Base-by-base conservation (phyloP, 2,113 vertebrate species). In the Halichoeres trimaculatus region DNA sequence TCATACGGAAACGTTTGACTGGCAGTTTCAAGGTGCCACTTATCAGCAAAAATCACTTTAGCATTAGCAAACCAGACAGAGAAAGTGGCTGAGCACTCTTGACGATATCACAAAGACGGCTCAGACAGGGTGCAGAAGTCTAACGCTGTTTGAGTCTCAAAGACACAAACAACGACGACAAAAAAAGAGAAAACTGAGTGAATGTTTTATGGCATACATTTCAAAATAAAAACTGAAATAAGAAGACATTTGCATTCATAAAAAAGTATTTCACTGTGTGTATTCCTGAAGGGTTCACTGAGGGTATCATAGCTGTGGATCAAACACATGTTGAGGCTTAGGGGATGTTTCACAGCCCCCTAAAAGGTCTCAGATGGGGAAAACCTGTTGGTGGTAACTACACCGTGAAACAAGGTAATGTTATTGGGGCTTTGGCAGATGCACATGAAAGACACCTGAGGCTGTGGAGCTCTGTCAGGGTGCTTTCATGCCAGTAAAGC, bases 311-410 rank as follows among this genome's bases (percentile, higher is more conserved):
- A 51, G 64, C 41, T 71, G 16, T 57, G 61, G 51, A 55, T 61
- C 11, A n/a, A 9, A 59, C 23, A 60, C 16, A 36, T 40, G 34
- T 64, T 76, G 38, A 59, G 22, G 14, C 34, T 51, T 40, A 63
- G 41, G 47, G 22, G 59, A 59, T 36, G 47, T 81, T 69, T 66
- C 54, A 58, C 63, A 64, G 63, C 59, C 73, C 60, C 86, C 56
- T 88, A 88, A 92, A 89, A 59, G 76, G 80, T 89, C 85, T 83
- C 82, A 89, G 88, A 87, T 89, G 86, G 83, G 50, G 68, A 76
- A 71, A 89, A 87, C 40, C 65, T 73, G 76, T 82, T 73, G 83
- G 57, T 73, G 86, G 70, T 91, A 89, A 90, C 68, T 64, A 77
- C 75, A 76, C 59, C 13, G 57, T 53, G 54, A 85, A 78, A 86